Evolutionary conservation across 2,113 vertebrate genomes (phyloP).

Genomic region (Muntiacus reevesi): DNA sequence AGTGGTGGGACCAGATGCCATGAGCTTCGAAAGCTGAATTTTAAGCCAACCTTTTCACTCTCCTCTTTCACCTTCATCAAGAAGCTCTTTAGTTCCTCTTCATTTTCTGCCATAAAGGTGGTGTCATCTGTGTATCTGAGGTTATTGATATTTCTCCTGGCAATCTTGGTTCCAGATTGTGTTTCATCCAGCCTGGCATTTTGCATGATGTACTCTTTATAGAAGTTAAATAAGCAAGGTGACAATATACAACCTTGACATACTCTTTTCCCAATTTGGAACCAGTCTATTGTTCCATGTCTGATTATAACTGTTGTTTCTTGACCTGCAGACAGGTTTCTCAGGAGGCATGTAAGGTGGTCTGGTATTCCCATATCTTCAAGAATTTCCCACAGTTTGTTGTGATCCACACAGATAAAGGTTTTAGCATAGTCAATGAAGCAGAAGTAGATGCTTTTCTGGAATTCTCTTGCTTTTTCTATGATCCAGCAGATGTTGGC

Average conservation of each 20-base stretch:
- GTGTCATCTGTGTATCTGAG: neutral
- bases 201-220: neutral
- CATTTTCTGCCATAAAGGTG: neutral
- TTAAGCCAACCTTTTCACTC: neutral
- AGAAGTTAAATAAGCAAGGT: neutral
- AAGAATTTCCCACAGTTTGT: neutral
- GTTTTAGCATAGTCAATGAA: neutral
- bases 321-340: neutral
- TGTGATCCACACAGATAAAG: neutral
- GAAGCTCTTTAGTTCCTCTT: neutral
- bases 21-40: neutral
- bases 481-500: neutral
- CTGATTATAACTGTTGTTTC: neutral
- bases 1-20: neutral
- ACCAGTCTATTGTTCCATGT: neutral
- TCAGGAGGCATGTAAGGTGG: neutral
- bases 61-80: neutral
- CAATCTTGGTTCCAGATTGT: neutral
- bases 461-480: neutral
- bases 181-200: neutral
- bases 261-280: neutral
- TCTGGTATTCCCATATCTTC: neutral
- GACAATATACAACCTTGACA: neutral
- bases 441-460: neutral
- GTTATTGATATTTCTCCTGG: neutral